Percentiles rank a stretch among this genome's conserved stretches.
These are phyloP conservation scores for Xylocopa sonorina DNA, from an alignment of 1,140 invertebrate species.

Conservation along the genomic window DNA sequence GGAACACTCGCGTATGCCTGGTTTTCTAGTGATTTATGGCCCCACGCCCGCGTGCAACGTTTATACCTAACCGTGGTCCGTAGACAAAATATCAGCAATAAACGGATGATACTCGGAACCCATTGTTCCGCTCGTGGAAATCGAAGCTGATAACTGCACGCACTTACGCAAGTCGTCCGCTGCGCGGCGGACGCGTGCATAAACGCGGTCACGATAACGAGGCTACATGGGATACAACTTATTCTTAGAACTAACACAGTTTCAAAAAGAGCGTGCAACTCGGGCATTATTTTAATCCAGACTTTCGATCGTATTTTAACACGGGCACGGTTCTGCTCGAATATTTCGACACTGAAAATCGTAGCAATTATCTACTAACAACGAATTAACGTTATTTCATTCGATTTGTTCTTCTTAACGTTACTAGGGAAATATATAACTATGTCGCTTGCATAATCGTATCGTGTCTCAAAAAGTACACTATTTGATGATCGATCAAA, in stretches of 20 bases:
- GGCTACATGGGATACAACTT: conserved; percentile 15
- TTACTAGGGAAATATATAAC: no score
- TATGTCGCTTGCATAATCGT: no score
- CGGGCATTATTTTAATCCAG: not conserved
- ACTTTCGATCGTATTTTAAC: no score
- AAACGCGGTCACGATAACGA: conserved; percentile 17
- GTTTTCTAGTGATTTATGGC: conserved; percentile 61
- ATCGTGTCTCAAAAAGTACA: no score
- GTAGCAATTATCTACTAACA: no score
- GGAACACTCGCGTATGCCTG: conserved; percentile 37
- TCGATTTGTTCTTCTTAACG: no score
- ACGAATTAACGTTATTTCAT: no score
- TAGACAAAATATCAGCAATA: conserved; percentile 75
- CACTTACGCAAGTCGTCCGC: not conserved
- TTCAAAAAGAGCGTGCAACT: not conserved
- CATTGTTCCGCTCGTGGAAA: conserved; percentile 58
- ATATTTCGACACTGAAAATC: no score
- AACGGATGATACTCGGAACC: conserved; percentile 69
- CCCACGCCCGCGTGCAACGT: conserved; percentile 55
- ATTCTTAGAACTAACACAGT: conserved; percentile 30
- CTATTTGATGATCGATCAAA: no score
- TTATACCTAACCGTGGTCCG: conserved; percentile 47
- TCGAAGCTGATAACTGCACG: conserved; percentile 47
- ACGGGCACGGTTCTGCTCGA: no score
- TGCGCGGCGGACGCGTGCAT: not conserved